phyloP scores from a whole-genome alignment of 2,888 invertebrate species.

The Andrena flavipes region DNA sequence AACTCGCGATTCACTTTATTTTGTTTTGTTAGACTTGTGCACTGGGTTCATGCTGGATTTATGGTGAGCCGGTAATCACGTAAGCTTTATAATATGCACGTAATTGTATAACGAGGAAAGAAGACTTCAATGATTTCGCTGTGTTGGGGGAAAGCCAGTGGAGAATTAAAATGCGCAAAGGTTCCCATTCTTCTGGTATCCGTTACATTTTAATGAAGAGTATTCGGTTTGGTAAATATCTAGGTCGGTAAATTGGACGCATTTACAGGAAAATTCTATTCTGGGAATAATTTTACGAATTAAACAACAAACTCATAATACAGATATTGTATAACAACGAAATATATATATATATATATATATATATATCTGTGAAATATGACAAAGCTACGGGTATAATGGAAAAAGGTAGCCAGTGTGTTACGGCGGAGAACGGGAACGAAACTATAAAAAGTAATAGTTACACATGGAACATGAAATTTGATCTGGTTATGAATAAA shows the following conservation, averaged over 20 bases:
- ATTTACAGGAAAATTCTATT: neutral
- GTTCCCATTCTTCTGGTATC: neutral
- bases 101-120: neutral
- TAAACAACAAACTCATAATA: neutral
- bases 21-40: too few species aligned
- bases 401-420: too few species aligned
- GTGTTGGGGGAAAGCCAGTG: neutral
- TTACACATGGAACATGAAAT: conserved; percentile 1
- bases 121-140: neutral
- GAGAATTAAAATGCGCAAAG: neutral
- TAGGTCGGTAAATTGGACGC: neutral
- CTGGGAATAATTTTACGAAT: neutral
- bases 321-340: too few species aligned
- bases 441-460: neutral
- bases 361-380: too few species aligned
- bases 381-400: too few species aligned
- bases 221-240: neutral
- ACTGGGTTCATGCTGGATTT: too few species aligned
- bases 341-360: too few species aligned
- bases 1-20: too few species aligned
- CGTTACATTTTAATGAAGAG: conserved; percentile 3
- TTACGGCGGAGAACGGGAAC: too few species aligned
- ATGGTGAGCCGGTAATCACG: too few species aligned
- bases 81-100: neutral
- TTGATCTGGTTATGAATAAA: conserved; percentile 10